Percentiles rank a stretch among this genome's conserved stretches.
phyloP scores from a whole-genome alignment of 2,797 vertebrate genomes.

The Merluccius polli region DNA sequence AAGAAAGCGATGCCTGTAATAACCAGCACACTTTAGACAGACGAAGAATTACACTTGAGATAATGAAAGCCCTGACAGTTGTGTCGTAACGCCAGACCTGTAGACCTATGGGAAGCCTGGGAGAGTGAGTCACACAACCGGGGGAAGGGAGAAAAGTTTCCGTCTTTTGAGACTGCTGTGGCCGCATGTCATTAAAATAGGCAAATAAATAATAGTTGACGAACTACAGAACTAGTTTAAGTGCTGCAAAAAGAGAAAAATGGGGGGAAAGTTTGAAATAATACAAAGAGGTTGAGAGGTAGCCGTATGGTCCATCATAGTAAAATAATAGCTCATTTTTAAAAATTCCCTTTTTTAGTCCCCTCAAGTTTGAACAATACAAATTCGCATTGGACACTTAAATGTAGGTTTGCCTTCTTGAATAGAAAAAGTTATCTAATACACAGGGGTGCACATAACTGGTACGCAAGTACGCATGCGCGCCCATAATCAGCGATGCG shows the following conservation, averaged over 20 bases:
- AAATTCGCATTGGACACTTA: constrained; percentile 15
- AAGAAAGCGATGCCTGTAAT: constrained; percentile 42
- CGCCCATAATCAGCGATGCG: no score
- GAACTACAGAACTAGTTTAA: constrained; percentile 35
- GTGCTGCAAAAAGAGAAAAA: constrained; percentile 23
- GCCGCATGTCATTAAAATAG: constrained; percentile 41
- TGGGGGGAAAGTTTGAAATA: not conserved
- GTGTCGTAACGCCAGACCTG: constrained; percentile 27
- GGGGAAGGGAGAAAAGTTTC: constrained; percentile 19
- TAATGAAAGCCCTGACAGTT: constrained; percentile 58
- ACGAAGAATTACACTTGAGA: constrained; percentile 54
- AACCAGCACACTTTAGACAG: constrained; percentile 53
- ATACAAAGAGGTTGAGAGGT: constrained; percentile 13
- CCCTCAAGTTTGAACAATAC: constrained; percentile 23
- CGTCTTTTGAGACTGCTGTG: constrained; percentile 22
- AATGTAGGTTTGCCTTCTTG: not conserved
- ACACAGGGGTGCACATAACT: no score
- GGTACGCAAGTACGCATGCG: no score
- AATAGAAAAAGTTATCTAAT: not conserved
- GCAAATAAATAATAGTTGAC: constrained; percentile 1
- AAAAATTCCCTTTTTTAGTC: constrained; percentile 30
- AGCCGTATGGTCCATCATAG: constrained; percentile 29
- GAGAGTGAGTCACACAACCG: constrained; percentile 41
- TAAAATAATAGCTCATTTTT: constrained; percentile 38
- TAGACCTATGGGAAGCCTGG: constrained; percentile 41